Evolutionary conservation across 1,140 invertebrate species (phyloP).

Genomic region (Scylla paramamosain): DNA sequence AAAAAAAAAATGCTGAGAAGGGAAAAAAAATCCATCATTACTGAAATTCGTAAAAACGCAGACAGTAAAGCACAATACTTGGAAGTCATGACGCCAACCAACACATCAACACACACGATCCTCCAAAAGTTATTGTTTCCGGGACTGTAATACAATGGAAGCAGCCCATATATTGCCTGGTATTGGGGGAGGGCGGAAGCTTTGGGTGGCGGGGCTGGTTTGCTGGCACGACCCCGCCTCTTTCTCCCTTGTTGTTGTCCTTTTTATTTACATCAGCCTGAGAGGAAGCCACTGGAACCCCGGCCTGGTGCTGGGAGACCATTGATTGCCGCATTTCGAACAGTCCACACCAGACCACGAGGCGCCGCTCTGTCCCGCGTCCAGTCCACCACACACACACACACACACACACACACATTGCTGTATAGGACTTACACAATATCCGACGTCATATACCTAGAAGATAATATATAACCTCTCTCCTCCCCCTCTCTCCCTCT

Average conservation of each 20-base stretch:
- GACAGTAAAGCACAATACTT: not conserved
- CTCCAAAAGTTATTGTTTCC: not conserved
- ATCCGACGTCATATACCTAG: not conserved
- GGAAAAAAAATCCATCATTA: not conserved
- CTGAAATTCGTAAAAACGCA: not conserved
- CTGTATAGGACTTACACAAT: not conserved
- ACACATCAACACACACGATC: not conserved
- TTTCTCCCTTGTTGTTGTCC: not conserved
- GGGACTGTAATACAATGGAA: not conserved
- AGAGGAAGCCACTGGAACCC: not conserved
- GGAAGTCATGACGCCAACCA: not conserved
- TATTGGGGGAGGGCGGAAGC: not conserved
- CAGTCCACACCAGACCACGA: not conserved
- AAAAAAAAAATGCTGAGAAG: no score
- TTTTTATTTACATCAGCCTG: not conserved
- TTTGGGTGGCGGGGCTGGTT: not conserved
- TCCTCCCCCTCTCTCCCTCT: slow-evolving; percentile 24
- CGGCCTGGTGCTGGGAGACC: not conserved
- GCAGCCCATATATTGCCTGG: not conserved
- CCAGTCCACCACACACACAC: not conserved
- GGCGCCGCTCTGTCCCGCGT: not conserved
- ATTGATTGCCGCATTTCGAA: not conserved
- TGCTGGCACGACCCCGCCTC: slow-evolving; percentile 4
- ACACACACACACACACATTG: not conserved
- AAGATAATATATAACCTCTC: not conserved